These are phyloP conservation scores for Uropetala carovei DNA, from an alignment of 2,888 invertebrate genomes.

Conservation along the genomic window DNA sequence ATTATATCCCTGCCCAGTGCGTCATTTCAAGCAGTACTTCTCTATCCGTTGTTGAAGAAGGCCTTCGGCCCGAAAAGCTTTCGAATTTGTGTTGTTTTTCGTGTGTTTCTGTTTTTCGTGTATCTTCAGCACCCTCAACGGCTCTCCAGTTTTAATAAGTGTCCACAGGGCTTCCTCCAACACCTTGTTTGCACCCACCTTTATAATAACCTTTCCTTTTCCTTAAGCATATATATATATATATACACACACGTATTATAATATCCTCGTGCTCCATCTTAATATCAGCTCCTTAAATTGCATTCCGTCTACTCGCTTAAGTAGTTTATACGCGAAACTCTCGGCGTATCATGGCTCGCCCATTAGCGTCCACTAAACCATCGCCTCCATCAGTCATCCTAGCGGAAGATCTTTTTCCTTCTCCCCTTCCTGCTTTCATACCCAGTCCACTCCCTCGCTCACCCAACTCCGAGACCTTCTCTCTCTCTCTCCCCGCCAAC, in stretches of 20 bases:
- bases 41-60: no score
- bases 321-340: background rate
- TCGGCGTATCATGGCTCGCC: background rate
- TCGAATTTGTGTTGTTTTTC: no score
- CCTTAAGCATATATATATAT: no score
- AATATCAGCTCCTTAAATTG: slow-evolving; percentile 6
- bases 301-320: background rate
- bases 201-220: no score
- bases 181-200: no score
- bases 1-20: no score
- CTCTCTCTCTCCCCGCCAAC: background rate
- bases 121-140: no score
- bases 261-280: background rate
- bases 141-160: no score
- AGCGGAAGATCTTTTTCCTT: background rate
- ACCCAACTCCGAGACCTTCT: background rate
- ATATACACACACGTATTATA: background rate
- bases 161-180: no score
- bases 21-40: no score
- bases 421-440: background rate
- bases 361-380: background rate
- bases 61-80: no score
- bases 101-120: no score
- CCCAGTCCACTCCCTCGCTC: background rate
- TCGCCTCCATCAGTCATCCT: slow-evolving; percentile 21